Percentiles rank a stretch among this genome's conserved stretches.
These are phyloP conservation scores for Ambastaia sidthimunki DNA, from an alignment of 2,797 vertebrate genomes.

Conservation along the genomic window DNA sequence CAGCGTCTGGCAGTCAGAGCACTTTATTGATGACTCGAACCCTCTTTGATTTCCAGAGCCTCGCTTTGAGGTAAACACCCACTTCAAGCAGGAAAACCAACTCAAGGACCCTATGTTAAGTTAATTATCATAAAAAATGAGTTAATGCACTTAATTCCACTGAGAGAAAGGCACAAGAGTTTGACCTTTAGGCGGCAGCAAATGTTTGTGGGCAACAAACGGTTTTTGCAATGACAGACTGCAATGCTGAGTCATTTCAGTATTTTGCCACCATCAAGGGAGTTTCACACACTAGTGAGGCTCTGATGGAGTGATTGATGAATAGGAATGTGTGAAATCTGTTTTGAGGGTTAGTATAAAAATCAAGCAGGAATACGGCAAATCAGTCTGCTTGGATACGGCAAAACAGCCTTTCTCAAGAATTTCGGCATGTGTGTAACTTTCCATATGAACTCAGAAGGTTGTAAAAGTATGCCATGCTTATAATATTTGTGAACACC, in stretches of 20 bases:
- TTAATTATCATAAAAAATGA: slow-evolving; percentile 5
- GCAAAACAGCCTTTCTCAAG: not conserved
- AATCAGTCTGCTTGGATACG: not conserved
- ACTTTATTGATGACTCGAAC: slow-evolving; percentile 51
- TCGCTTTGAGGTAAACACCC: slow-evolving; percentile 25
- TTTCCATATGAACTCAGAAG: no score
- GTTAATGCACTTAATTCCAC: not conserved
- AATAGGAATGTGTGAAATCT: not conserved
- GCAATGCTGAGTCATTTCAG: not conserved
- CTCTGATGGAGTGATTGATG: not conserved
- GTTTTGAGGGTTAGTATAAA: not conserved
- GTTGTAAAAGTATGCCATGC: no score
- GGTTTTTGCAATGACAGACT: slow-evolving; percentile 24
- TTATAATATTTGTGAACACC: no score
- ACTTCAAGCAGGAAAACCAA: slow-evolving; percentile 3
- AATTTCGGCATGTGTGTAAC: no score
- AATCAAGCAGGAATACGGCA: not conserved
- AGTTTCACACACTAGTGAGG: not conserved
- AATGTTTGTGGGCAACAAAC: slow-evolving; percentile 38
- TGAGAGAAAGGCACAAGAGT: not conserved
- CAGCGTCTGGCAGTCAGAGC: slow-evolving; percentile 44
- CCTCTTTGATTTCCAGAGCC: slow-evolving; percentile 64
- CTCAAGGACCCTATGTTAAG: not conserved
- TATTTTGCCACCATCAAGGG: not conserved
- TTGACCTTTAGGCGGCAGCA: slow-evolving; percentile 42